Conservation (phyloP, 2,888 invertebrate species). For the Erpobdella octoculata region DNA sequence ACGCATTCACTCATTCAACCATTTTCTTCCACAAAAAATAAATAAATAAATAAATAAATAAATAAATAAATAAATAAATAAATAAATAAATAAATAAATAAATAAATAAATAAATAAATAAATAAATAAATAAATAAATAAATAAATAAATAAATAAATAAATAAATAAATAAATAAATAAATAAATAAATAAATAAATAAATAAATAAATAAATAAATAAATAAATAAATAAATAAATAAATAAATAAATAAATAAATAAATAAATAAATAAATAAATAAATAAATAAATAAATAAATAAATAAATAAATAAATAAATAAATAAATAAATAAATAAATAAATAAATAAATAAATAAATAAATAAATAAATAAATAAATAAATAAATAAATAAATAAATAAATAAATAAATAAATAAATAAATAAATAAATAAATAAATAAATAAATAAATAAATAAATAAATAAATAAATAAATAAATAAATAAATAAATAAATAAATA, state of each 20-base stretch:
- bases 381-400: background rate
- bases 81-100: slow-evolving; percentile 9
- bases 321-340: background rate
- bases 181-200: background rate
- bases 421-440: background rate
- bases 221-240: slow-evolving; percentile 1
- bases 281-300: background rate
- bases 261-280: background rate
- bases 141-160: background rate
- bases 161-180: background rate
- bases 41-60: slow-evolving; percentile 2
- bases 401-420: background rate
- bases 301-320: background rate
- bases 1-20: no score
- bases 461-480: background rate
- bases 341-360: slow-evolving; percentile 3
- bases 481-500: no score
- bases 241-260: background rate
- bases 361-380: background rate
- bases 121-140: background rate
- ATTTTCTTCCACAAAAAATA: background rate
- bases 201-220: background rate
- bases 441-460: background rate
- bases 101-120: background rate
- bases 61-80: background rate